Conservation (phyloP, 2,797 vertebrate genomes). For the Tragelaphus eurycerus region DNA sequence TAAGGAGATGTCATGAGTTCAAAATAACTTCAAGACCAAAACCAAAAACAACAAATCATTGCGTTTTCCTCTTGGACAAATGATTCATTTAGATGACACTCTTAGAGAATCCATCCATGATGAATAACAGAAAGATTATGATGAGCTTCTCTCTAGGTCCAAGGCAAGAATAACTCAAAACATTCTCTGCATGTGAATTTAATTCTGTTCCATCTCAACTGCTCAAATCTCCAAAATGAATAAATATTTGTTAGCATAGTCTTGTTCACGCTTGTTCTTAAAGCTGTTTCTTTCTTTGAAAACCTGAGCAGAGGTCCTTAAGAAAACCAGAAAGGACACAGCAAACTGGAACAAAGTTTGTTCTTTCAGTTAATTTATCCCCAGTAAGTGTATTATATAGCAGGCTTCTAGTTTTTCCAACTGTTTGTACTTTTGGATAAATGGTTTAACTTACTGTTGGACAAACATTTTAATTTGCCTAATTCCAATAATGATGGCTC, state of each 20-base stretch:
- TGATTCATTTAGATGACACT: background rate
- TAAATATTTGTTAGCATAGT: background rate
- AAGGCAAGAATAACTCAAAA: conserved; percentile 28
- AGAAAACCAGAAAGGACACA: background rate
- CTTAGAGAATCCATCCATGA: background rate
- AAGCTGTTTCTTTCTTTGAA: background rate
- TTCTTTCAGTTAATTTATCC: background rate
- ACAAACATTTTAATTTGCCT: background rate
- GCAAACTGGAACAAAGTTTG: background rate
- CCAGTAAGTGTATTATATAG: background rate
- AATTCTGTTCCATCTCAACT: conserved; percentile 33
- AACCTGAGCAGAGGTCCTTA: background rate
- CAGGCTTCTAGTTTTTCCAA: background rate
- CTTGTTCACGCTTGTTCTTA: background rate
- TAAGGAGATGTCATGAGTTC: background rate
- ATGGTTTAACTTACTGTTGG: background rate
- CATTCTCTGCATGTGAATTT: background rate
- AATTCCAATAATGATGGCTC: background rate
- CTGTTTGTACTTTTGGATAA: background rate
- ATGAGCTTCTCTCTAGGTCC: background rate
- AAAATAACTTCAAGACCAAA: background rate
- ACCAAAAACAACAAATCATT: background rate
- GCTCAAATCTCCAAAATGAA: background rate
- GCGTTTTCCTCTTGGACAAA: background rate
- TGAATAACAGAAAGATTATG: background rate